Evolutionary conservation across 2,113 vertebrate species (phyloP).

Genomic region (Pluvialis apricaria): DNA sequence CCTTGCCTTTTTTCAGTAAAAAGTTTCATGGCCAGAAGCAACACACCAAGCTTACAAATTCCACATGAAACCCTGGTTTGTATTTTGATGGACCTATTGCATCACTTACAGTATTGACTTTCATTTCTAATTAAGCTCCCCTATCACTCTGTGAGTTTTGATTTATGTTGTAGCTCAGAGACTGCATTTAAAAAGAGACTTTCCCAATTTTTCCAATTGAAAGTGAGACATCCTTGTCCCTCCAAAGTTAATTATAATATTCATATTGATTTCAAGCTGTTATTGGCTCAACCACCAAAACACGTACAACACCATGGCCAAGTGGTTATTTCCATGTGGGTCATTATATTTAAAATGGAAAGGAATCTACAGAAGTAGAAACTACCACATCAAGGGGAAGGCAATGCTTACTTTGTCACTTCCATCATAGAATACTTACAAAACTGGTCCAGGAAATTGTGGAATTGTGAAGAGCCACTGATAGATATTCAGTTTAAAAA

Average conservation of each 20-base stretch:
- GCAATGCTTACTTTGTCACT: neutral
- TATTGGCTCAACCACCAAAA: neutral
- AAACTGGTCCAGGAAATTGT: neutral
- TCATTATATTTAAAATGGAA: neutral
- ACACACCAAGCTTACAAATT: neutral
- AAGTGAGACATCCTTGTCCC: neutral
- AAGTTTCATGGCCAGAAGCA: neutral
- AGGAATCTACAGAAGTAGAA: neutral
- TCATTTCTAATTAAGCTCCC: neutral
- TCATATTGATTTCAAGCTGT: neutral
- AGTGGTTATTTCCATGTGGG: neutral
- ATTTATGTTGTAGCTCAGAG: neutral
- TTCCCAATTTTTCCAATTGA: neutral
- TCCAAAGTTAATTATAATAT: neutral
- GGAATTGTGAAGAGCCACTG: neutral
- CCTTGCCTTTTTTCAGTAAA: neutral
- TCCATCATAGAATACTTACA: neutral
- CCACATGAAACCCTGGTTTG: neutral
- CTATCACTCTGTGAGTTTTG: neutral
- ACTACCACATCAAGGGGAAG: neutral
- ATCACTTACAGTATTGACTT: neutral
- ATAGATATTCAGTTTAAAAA: neutral
- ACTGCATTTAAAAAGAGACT: neutral
- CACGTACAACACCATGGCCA: neutral
- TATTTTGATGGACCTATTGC: neutral